phyloP scores from a whole-genome alignment of 1,140 invertebrate species.

The Drosophila obscura region DNA sequence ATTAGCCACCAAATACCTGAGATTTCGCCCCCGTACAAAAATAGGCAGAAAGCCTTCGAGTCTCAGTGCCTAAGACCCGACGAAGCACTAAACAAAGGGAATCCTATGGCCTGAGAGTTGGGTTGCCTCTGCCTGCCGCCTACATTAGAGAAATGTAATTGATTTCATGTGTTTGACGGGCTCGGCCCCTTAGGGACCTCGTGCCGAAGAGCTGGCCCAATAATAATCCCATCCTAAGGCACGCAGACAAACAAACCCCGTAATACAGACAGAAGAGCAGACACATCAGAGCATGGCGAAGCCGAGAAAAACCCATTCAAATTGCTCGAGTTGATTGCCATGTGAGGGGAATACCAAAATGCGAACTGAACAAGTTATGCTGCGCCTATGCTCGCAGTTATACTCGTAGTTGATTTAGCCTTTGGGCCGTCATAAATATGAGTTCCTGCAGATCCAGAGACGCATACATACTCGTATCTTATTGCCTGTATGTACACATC shows the following conservation, averaged over 20 bases:
- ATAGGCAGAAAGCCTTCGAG: conserved; percentile 14
- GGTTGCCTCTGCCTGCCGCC: conserved; percentile 21
- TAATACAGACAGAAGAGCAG: conserved; percentile 18
- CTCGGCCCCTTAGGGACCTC: conserved; percentile 43
- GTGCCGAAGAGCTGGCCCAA: conserved; percentile 1
- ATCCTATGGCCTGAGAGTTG: conserved; percentile 5
- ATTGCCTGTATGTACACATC: conserved; percentile 27
- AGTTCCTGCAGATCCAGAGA: neutral
- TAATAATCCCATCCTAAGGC: conserved; percentile 66
- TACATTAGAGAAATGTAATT: conserved; percentile 68
- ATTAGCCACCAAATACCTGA: conserved; percentile 79
- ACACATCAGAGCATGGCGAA: neutral
- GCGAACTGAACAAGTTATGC: too few species aligned
- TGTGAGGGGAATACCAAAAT: conserved; percentile 31
- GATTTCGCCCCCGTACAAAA: conserved; percentile 54
- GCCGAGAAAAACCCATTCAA: conserved; percentile 16
- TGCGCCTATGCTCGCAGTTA: too few species aligned
- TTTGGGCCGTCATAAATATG: conserved; percentile 38
- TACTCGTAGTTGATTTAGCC: conserved; percentile 2
- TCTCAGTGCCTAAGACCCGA: conserved; percentile 7
- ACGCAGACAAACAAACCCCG: conserved; percentile 51
- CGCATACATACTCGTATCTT: conserved; percentile 16
- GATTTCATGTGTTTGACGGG: conserved; percentile 80
- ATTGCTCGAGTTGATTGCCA: conserved; percentile 11
- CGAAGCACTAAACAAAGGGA: conserved; percentile 37